Conservation (phyloP, 2,113 vertebrate species). For the Phainopepla nitens region DNA sequence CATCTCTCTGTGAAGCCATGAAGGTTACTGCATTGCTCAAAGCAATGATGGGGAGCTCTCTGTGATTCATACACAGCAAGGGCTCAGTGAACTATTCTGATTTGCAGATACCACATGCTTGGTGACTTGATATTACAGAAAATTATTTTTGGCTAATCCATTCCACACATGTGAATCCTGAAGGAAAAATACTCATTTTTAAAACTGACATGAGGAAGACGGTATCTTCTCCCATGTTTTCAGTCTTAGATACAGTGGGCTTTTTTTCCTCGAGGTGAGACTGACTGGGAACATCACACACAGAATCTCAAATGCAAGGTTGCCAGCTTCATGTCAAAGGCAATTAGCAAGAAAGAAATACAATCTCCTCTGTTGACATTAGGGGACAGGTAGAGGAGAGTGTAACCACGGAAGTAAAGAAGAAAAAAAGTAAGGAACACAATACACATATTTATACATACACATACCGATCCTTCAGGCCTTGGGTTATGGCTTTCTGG, state of each 20-base stretch:
- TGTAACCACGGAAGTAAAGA: not conserved
- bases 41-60: not conserved
- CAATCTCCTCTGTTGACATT: conserved; percentile 4
- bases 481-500: not conserved
- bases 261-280: conserved; percentile 6
- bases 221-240: not conserved
- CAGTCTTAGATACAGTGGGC: not conserved
- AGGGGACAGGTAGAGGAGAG: conserved; percentile 39
- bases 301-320: not conserved
- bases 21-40: not conserved
- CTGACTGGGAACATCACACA: not conserved
- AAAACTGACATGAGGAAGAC: not conserved
- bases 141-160: not conserved
- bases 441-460: not conserved
- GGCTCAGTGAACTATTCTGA: not conserved
- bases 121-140: not conserved
- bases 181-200: not conserved
- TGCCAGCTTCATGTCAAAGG: conserved; percentile 30
- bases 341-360: conserved; percentile 29
- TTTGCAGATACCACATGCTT: not conserved
- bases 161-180: not conserved
- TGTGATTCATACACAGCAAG: not conserved
- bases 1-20: not conserved
- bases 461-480: not conserved
- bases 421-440: not conserved